Conservation (phyloP, 2,113 vertebrate species). For the Macquaria ambigua region DNA sequence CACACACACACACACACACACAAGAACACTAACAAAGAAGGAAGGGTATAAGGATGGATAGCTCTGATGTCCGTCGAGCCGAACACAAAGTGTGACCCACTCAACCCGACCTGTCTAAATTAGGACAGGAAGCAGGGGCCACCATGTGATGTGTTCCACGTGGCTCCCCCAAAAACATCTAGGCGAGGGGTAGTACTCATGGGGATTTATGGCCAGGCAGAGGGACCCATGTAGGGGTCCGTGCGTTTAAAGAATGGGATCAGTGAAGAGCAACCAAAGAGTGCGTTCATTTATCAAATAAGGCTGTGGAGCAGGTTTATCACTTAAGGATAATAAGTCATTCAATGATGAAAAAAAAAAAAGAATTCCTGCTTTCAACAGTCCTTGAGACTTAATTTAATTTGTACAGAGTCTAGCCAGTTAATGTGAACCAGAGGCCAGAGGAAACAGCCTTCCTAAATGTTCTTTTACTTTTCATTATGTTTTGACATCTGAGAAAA, state of each 20-base stretch:
- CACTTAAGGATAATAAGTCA: background rate
- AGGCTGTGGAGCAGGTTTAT: constrained; percentile 26
- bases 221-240: background rate
- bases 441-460: constrained; percentile 13
- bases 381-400: constrained; percentile 36
- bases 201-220: constrained; percentile 44
- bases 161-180: constrained; percentile 41
- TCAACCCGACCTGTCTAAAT: constrained; percentile 53
- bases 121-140: constrained; percentile 47
- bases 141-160: constrained; percentile 46
- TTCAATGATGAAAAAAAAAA: constrained; percentile 21
- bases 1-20: constrained; percentile 12
- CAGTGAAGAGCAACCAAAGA: constrained; percentile 37
- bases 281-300: constrained; percentile 38
- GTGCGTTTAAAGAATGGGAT: constrained; percentile 30
- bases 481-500: constrained; percentile 56
- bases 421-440: constrained; percentile 47
- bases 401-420: constrained; percentile 44
- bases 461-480: constrained; percentile 26
- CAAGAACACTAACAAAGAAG: constrained; percentile 32
- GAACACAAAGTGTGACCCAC: constrained; percentile 33
- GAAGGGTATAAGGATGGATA: constrained; percentile 33
- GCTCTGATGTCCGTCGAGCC: constrained; percentile 23
- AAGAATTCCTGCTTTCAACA: constrained; percentile 27
- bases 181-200: constrained; percentile 16